Base-by-base conservation (phyloP, 2,888 invertebrate species). In the Idaea straminata region DNA sequence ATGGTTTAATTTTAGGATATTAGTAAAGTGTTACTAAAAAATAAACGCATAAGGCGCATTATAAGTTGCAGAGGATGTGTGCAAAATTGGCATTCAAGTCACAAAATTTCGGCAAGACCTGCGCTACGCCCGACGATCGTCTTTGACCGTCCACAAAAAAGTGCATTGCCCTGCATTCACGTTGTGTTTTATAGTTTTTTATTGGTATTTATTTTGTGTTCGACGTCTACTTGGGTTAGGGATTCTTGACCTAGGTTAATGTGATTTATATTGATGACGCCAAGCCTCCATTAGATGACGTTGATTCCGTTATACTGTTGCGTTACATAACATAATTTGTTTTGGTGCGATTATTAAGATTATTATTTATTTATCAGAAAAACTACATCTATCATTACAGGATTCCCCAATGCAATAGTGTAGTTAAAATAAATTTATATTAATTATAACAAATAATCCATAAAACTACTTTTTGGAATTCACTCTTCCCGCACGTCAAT, bases 211-310 rank as follows among this genome's bases (percentile, higher is more conserved):
- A 74, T 78, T 74, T 77, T 75, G 83, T 61, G 81, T 84, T 83
- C 81, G 77, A 79, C 77, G 80, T 86, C 87, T 88, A 90, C 86
- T 83, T 79, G 73, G 75, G 84, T 91, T 89, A 91, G 88, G 16
- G 86, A 84, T 82, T 77, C 91, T 83, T 90, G 92, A 92, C 92
- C 92, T 92, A 89, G 87, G 85, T 85, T 89, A 92, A 90, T 87
- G 81, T 81, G 80, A 86, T 86, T 83, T 85, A 83, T 82, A 79
- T 90, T 91, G 81, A 77, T 91, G 81, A 77, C 76, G 79, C 69
- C 74, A 70, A 61, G 36, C 67, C 61, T 67, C 62, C 61, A 66
- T 73, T 75, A 72, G 67, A 68, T 77, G 64, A 72, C 65, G 69
- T 58, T 25, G 64, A 69, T 35, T 66, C 67, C 35, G 66, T 69